These are phyloP conservation scores for Oreocharis arfaki DNA, from an alignment of 2,113 vertebrate species.

Conservation along the genomic window DNA sequence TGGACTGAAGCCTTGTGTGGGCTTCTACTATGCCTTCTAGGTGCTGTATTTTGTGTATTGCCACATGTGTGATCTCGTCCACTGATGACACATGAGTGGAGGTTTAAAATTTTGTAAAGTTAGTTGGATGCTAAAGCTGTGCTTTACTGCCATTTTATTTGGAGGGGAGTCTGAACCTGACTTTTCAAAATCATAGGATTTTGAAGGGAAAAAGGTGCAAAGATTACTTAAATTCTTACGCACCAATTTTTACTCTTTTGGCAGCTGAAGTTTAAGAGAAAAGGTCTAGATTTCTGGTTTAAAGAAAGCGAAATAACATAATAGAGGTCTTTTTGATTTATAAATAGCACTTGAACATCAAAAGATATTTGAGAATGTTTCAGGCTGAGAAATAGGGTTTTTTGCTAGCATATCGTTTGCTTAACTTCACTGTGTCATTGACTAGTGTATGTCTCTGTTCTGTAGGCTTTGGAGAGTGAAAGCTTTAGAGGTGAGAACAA, in stretches of 20 bases:
- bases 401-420: background rate
- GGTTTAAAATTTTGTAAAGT: background rate
- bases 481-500: background rate
- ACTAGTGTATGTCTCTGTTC: background rate
- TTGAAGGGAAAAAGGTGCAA: background rate
- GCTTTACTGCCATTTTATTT: background rate
- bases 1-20: background rate
- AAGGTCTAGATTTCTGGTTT: background rate
- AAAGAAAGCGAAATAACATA: background rate
- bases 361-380: background rate
- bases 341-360: background rate
- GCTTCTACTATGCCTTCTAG: background rate
- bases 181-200: background rate
- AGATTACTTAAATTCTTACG: background rate
- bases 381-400: background rate
- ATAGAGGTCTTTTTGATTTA: background rate
- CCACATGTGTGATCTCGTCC: background rate
- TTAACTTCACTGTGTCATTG: background rate
- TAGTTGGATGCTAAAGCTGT: background rate
- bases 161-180: background rate
- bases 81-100: rapidly evolving
- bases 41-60: background rate
- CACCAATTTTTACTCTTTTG: background rate
- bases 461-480: background rate
- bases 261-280: background rate